Percentiles rank a stretch among this genome's conserved stretches.
Conservation (phyloP, 2,797 vertebrate species). For the Gouania willdenowi region DNA sequence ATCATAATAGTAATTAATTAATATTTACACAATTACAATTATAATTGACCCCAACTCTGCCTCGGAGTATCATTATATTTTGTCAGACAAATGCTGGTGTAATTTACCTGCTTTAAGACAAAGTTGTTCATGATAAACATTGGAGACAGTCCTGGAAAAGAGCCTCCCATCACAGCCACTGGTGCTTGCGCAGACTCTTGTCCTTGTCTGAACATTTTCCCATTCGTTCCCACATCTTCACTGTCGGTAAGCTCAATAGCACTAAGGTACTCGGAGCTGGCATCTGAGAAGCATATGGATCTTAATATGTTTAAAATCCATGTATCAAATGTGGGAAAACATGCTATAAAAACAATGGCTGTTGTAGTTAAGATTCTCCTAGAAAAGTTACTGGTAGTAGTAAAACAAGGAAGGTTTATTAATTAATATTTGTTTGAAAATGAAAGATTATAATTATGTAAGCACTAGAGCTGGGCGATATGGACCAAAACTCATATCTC, state of each 20-base stretch:
- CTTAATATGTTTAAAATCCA: slow-evolving; percentile 12
- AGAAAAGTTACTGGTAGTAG: too few species aligned
- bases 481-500: too few species aligned
- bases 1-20: too few species aligned
- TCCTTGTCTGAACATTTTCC: slow-evolving; percentile 59
- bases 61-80: too few species aligned
- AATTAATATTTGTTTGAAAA: too few species aligned
- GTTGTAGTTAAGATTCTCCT: slow-evolving; percentile 21
- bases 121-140: slow-evolving; percentile 92
- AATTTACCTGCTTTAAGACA: slow-evolving; percentile 84
- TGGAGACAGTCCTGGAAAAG: slow-evolving; percentile 76
- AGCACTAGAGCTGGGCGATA: too few species aligned
- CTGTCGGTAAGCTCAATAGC: slow-evolving; percentile 83
- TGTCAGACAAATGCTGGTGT: background rate
- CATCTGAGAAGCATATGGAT: slow-evolving; percentile 68
- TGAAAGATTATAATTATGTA: too few species aligned
- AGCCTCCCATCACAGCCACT: slow-evolving; percentile 66
- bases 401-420: too few species aligned
- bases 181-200: slow-evolving; percentile 55
- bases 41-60: too few species aligned
- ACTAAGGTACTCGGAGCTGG: slow-evolving; percentile 85
- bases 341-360: slow-evolving; percentile 18
- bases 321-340: too few species aligned
- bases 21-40: too few species aligned
- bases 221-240: slow-evolving; percentile 71